Conservation (phyloP, 2,888 invertebrate species). For the Dugesia japonica region DNA sequence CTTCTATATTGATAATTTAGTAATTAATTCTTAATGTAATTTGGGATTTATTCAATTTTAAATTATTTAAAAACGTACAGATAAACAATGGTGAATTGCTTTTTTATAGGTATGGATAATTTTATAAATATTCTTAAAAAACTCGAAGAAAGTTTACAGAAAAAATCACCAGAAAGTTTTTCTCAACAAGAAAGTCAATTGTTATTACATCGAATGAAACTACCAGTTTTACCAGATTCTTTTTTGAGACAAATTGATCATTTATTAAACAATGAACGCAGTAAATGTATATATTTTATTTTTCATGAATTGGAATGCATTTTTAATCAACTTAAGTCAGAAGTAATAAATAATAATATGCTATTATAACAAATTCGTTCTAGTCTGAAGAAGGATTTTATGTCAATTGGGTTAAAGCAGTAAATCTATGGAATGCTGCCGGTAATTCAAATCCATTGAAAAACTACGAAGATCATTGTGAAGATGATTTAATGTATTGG, state of each 20-base stretch:
- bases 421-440: background rate
- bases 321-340: background rate
- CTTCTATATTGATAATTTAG: too few relatives aligned
- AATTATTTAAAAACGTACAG: too few relatives aligned
- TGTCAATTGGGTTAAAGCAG: background rate
- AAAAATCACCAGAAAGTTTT: background rate
- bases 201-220: background rate
- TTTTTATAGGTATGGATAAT: background rate
- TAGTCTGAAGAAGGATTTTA: background rate
- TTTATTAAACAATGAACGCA: background rate
- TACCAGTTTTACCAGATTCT: background rate
- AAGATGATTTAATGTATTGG: conserved; percentile 1
- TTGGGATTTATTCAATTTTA: too few relatives aligned
- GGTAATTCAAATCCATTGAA: background rate
- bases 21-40: too few relatives aligned
- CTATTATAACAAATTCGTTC: background rate
- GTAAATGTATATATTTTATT: conserved; percentile 4
- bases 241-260: background rate
- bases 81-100: too few relatives aligned
- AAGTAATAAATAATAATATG: conserved; percentile 25
- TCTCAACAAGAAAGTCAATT: background rate
- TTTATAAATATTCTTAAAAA: background rate
- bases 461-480: background rate
- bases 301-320: background rate
- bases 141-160: background rate